Base-by-base conservation (phyloP, 37 sponge, comb jelly and placozoan genomes). In the Hormiphora californensis region DNA sequence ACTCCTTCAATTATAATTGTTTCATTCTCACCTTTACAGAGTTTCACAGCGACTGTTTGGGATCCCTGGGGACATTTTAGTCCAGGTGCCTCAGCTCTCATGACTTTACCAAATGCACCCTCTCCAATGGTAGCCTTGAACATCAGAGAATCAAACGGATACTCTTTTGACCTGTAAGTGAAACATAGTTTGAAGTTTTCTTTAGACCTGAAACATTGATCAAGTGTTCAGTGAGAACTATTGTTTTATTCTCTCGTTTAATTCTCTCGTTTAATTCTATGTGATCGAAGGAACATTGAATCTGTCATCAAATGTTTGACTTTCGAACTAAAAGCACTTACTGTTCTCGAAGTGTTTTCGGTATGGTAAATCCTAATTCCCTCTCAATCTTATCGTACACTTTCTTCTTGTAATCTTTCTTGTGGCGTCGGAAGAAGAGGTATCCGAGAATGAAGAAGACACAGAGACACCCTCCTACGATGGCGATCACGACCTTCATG, bases 361-460 rank as follows among this genome's bases (percentile, higher is more conserved):
- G 61, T 23, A 57, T 57, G 61, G 61, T 57, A 57, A 57, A 57
- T 57, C 61, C 61, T 5, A 57, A 30, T 12, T 57, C 61, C 22
- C 21, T 57, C 27, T 57, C 61, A 4, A 57, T 57, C 61, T 57
- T 57, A 57, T 57, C 61, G 61, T 57, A 57, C 9, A 57, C 61
- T 15, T 67, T 67, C 39, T 67, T 67, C 36, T 67, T 67, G 68
- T 67, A 67, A 34, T 67, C 68, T 34, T 30, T 67, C 39, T 67
- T 67, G 68, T 67, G 68, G 12, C 61, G 61, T 12, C 61, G n/a
- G 30, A 67, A 67, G 35, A 67, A 34, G 68, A 67, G 15, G 68
- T 67, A 67, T 32, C 68, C 68, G 8, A 67, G 68, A 19, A 39
- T 39, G 36, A 21, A 67, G 31, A 67, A 19, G 2, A 34, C 31